Base-by-base conservation (phyloP, 2,113 vertebrate species). In the Irena cyanogastra region DNA sequence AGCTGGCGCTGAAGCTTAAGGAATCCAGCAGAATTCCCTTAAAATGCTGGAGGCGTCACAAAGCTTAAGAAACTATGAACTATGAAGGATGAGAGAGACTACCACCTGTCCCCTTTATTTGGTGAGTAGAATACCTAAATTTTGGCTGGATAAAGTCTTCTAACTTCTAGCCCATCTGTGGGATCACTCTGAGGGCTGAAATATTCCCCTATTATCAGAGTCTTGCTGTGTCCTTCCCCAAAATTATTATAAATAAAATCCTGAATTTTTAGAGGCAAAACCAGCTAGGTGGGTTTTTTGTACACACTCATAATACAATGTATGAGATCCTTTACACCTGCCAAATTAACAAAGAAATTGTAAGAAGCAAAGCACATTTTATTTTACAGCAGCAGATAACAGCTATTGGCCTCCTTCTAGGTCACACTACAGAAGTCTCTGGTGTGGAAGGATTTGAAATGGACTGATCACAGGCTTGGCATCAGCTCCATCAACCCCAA, bases 1-100 rank as follows among this genome's bases (percentile, higher is more conserved):
- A 87, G 50, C 63, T 91, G 78, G n/a, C 57, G 76, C 64, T 33
- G 23, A 35, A 91, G 35, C 74, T 71, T 93, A 47, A 92, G 65
- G 83, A 96, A 96, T 94, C 86, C 50, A 86, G 54, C 28, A 78
- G 72, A 71, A 53, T 26, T 71, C 27, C 27, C 37, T 93, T 90
- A 93, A 94, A 93, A 87, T 64, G 18, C 74, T 91, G 69, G 72
- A 93, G 57, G 57, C 1, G 0, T 94, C 27, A 7, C 64, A 89
- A 76, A 94, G 41, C 82, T 93, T 95, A 79, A 79, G 82, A 76
- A 94, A 87, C 37, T 82, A 28, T 57, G 69, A 95, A 76, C 7
- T 41, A 19, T 20, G 3, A 89, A 79, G 64, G 44, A 76, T 84
- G 56, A 77, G 39, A 68, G 54, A 27, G 30, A 44, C 33, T 86